Base-by-base conservation (phyloP, 2,113 vertebrate genomes). In the Micronycteris hirsuta region DNA sequence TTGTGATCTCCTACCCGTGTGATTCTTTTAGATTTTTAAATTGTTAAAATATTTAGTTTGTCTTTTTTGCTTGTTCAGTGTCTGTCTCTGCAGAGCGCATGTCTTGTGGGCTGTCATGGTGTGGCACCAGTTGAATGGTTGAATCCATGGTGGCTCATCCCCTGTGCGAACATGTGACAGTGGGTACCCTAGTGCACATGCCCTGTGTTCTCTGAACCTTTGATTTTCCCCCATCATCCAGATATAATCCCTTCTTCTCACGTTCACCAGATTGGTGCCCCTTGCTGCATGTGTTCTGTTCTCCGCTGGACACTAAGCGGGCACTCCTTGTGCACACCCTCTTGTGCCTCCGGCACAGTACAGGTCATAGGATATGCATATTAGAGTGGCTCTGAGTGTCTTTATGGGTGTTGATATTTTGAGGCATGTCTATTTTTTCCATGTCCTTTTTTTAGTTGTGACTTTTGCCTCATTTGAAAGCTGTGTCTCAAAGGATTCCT, bases 401-500 rank as follows among this genome's bases (percentile, higher is more conserved):
- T 93, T 91, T 86, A 45, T 95, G 70, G 65, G 63, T 86, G 70
- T 81, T 85, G 95, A 47, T 94, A 86, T 73, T 89, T 63, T 84
- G 90, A 94, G 71, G 65, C 38, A 43, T 49, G 28, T 80, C 78
- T 94, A 22, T 80, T 93, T 80, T 91, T 88, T 26, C 67, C 56
- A 0, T 86, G 78, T 91, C 47, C 88, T 97, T 96, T 63, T 61
- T 63, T 71, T 14, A 77, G 45, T 68, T 85, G 22, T 96, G 92
- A 97, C 22, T 90, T 74, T 87, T 85, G 38, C 58, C 36, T 91
- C 11, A 52, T 74, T 93, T 4, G 63, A 52, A 93, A 73, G n/a
- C n/a, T 88, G 33, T 4, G 8, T 73, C 36, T 95, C 11, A 26
- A 41, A 90, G 49, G 16, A 76, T 82, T 36, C n/a, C 54, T 95